Conservation (phyloP, 2,888 invertebrate species). For the Zaprionus lineosus region DNA sequence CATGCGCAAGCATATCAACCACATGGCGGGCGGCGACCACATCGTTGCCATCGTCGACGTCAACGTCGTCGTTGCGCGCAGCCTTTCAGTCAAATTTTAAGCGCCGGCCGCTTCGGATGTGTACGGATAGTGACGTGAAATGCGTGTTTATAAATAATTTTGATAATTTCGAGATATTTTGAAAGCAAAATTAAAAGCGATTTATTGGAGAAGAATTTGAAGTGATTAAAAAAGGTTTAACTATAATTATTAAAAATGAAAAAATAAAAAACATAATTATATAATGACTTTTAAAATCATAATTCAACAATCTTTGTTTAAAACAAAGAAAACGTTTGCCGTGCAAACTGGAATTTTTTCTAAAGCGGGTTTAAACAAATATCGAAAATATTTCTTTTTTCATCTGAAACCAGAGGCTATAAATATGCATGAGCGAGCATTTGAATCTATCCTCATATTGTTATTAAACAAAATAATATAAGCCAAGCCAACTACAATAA, state of each 20-base stretch:
- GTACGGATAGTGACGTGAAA: conserved; percentile 46
- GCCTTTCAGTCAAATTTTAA: conserved; percentile 58
- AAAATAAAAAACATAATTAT: conserved; percentile 9
- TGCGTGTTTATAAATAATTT: conserved; percentile 27
- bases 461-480: conserved; percentile 37
- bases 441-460: conserved; percentile 46
- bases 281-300: conserved; percentile 35
- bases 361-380: conserved; percentile 40
- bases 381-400: conserved; percentile 8
- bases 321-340: conserved; percentile 52
- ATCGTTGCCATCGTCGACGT: conserved; percentile 31
- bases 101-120: conserved; percentile 66
- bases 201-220: not conserved
- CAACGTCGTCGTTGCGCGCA: conserved; percentile 8
- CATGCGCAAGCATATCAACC: conserved; percentile 31
- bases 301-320: conserved; percentile 37
- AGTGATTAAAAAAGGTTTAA: conserved; percentile 18
- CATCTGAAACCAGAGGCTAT: conserved; percentile 29
- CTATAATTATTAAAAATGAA: conserved; percentile 25
- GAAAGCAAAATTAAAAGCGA: conserved; percentile 15
- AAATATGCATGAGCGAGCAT: conserved; percentile 66
- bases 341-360: conserved; percentile 64
- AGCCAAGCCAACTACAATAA: conserved; percentile 5
- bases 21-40: conserved; percentile 64
- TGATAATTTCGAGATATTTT: conserved; percentile 15